Conservation (phyloP, 2,888 invertebrate species). For the Antheraea yamamai region DNA sequence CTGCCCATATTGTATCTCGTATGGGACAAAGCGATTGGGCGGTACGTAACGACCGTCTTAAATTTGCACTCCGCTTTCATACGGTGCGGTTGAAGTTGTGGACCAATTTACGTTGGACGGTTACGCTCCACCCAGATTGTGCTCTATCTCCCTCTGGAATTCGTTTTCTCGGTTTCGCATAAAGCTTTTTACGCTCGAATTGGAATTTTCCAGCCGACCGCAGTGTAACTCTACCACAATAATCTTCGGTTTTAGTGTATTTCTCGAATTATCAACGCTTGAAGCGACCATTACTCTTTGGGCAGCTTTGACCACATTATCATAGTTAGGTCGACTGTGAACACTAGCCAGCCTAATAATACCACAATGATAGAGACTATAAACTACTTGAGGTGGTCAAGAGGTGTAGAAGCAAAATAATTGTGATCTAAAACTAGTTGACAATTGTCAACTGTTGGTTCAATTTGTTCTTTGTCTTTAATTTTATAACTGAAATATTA, state of each 20-base stretch:
- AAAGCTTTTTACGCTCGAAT: conserved; percentile 50
- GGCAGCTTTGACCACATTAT: neutral
- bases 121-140: conserved; percentile 53
- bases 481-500: neutral
- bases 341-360: neutral
- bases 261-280: neutral
- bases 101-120: conserved; percentile 29
- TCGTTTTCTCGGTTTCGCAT: conserved; percentile 38
- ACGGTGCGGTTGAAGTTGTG: conserved; percentile 11
- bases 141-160: conserved; percentile 40
- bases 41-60: conserved; percentile 40
- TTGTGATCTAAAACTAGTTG: neutral
- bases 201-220: conserved; percentile 42
- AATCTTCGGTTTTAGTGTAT: neutral
- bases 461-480: neutral
- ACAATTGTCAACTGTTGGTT: neutral
- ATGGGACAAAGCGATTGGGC: conserved; percentile 69
- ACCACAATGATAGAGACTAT: neutral
- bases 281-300: neutral
- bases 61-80: conserved; percentile 24
- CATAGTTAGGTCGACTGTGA: neutral
- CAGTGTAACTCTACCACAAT: neutral
- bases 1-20: conserved; percentile 65
- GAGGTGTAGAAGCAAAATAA: neutral
- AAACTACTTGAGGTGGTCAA: neutral